Evolutionary conservation across 2,113 vertebrate species (phyloP).

Genomic region (Ciconia stormi): DNA sequence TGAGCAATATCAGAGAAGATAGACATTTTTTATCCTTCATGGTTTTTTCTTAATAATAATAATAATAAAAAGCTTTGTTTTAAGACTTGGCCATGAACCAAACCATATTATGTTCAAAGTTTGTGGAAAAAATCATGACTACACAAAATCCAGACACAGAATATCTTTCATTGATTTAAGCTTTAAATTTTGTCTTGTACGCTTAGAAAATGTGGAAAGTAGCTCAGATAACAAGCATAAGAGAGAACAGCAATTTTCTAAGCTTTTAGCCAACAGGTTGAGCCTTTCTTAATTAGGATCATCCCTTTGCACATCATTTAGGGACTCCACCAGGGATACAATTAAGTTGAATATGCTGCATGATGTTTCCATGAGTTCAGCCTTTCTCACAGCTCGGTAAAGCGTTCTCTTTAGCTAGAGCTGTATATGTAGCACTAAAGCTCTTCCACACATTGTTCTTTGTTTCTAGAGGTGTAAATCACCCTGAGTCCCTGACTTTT

Average conservation of each 20-base stretch:
- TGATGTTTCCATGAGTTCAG: background rate
- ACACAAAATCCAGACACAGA: background rate
- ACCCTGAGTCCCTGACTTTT: background rate
- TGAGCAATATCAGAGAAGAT: background rate
- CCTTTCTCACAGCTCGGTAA: background rate
- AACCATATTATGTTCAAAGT: slow-evolving; percentile 14
- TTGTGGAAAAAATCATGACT: background rate
- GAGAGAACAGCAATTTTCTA: background rate
- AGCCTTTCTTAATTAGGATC: background rate
- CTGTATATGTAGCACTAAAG: background rate
- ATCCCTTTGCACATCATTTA: background rate
- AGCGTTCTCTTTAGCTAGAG: background rate
- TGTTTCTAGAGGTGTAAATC: background rate
- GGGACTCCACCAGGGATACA: background rate
- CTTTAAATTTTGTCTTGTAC: background rate
- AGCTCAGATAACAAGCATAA: background rate
- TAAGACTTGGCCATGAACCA: slow-evolving; percentile 4
- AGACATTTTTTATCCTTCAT: background rate
- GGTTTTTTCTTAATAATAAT: background rate
- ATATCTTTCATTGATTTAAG: background rate
- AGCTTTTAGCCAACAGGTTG: background rate
- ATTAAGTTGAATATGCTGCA: background rate
- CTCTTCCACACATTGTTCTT: background rate
- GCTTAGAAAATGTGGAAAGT: background rate
- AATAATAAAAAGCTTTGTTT: background rate